phyloP scores from a whole-genome alignment of 2,113 vertebrate genomes.

The Otolemur garnettii region DNA sequence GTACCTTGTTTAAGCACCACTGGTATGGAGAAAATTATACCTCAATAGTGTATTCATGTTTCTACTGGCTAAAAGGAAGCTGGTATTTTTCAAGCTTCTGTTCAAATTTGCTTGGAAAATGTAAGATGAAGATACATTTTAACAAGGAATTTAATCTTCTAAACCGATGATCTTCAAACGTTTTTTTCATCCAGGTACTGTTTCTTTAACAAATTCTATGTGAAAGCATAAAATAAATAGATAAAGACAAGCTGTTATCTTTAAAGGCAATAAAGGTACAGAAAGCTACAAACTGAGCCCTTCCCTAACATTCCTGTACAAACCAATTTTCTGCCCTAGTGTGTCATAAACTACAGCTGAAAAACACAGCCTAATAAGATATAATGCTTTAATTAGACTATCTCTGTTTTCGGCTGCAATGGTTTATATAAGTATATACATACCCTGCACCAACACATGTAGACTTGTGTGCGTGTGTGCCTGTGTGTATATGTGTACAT shows the following conservation, averaged over 20 bases:
- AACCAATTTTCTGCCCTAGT: not conserved
- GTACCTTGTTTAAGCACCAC: not conserved
- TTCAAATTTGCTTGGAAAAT: not conserved
- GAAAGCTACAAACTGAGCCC: not conserved
- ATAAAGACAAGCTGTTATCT: not conserved
- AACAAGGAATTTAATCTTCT: slow-evolving; percentile 20
- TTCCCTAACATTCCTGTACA: not conserved
- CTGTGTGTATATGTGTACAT: no score
- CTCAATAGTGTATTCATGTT: not conserved
- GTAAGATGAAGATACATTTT: not conserved
- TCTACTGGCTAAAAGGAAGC: not conserved
- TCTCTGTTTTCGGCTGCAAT: not conserved
- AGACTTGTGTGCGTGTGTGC: no score
- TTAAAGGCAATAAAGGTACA: not conserved
- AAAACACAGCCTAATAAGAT: not conserved
- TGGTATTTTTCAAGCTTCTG: not conserved
- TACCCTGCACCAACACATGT: no score
- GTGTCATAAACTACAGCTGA: not conserved
- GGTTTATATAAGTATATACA: not conserved
- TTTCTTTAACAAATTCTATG: not conserved
- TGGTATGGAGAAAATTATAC: not conserved
- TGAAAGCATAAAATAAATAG: not conserved
- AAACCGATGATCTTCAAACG: not conserved
- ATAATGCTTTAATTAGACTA: no score
- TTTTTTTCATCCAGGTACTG: not conserved